These are phyloP conservation scores for Mesembrinibis cayennensis DNA, from an alignment of 2,113 vertebrate genomes.

Conservation along the genomic window DNA sequence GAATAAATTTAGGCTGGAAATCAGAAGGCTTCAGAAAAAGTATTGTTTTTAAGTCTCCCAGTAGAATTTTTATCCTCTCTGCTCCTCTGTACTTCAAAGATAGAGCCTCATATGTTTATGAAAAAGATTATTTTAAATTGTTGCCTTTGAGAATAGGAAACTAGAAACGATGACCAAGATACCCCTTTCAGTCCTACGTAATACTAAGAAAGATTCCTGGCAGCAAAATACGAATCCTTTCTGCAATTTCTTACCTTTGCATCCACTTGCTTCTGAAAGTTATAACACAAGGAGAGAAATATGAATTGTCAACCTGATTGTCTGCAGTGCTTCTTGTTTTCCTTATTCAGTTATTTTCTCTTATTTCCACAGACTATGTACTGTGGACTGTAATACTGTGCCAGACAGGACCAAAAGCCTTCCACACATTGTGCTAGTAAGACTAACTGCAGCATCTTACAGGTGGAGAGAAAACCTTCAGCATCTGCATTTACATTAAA, in stretches of 20 bases:
- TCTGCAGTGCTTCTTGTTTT: neutral
- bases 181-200: neutral
- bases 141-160: neutral
- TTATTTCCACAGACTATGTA: neutral
- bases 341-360: neutral
- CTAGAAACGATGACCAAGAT: neutral
- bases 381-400: neutral
- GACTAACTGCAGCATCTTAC: neutral
- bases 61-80: neutral
- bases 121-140: neutral
- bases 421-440: neutral
- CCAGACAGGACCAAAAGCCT: neutral
- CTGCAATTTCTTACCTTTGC: neutral
- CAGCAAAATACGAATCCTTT: neutral
- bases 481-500: neutral
- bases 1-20: neutral
- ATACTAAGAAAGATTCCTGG: neutral
- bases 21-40: neutral
- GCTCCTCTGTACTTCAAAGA: neutral
- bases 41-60: neutral
- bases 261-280: neutral
- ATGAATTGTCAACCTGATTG: neutral
- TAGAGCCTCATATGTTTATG: neutral
- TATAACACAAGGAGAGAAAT: neutral
- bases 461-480: neutral